phyloP scores from a whole-genome alignment of 2,797 vertebrate species.

The Sarcoramphus papa region DNA sequence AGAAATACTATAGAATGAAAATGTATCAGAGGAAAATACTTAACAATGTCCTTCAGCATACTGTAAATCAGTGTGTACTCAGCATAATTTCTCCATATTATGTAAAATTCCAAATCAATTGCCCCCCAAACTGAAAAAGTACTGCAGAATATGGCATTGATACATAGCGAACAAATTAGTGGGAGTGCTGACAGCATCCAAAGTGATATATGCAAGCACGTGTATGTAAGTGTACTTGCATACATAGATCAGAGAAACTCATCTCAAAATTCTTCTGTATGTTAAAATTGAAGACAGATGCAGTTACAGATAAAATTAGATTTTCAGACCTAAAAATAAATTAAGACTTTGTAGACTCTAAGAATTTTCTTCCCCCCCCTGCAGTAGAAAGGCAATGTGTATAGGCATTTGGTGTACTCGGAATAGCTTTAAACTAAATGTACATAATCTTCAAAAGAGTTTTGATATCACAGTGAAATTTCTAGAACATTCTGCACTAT shows the following conservation, averaged over 20 bases:
- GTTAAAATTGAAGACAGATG: not conserved
- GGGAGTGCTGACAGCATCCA: not conserved
- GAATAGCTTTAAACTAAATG: not conserved
- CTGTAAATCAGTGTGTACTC: not conserved
- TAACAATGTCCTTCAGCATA: not conserved
- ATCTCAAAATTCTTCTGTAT: not conserved
- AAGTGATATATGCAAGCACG: accelerated
- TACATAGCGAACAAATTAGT: not conserved
- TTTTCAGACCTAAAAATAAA: not conserved
- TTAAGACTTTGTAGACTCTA: not conserved
- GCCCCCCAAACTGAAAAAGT: not conserved
- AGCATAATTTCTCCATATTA: not conserved
- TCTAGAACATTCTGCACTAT: not conserved
- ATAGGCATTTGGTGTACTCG: not conserved
- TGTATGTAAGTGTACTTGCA: not conserved
- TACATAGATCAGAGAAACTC: not conserved
- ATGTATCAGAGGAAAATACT: not conserved
- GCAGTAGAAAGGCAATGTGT: not conserved
- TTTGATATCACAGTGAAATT: not conserved
- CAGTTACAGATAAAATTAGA: not conserved
- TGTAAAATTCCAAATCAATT: not conserved
- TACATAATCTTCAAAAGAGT: not conserved
- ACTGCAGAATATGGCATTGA: not conserved
- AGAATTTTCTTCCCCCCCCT: not conserved
- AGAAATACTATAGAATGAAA: not conserved